Conservation (phyloP, 2,888 invertebrate species). For the Tryphoninae sp. region DNA sequence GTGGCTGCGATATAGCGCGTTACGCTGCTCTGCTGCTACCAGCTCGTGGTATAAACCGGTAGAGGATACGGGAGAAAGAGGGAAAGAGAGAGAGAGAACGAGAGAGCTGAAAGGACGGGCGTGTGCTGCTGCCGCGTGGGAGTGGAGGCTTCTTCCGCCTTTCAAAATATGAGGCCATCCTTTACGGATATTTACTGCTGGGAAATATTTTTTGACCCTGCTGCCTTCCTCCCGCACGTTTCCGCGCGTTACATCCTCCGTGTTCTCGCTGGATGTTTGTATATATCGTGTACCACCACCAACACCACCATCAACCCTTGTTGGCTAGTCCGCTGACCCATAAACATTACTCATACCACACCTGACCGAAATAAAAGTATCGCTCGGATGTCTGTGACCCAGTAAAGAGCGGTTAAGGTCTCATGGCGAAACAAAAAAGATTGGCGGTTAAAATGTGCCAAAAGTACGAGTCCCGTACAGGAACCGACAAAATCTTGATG, state of each 20-base stretch:
- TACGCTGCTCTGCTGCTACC: constrained; percentile 38
- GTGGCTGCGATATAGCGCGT: constrained; percentile 35
- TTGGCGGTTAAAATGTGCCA: background rate
- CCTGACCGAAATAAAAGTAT: constrained; percentile 66
- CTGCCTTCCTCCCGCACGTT: constrained; percentile 19
- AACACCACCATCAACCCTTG: constrained; percentile 22
- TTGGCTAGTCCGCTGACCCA: constrained; percentile 67
- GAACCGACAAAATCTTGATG: background rate
- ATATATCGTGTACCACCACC: constrained; percentile 24
- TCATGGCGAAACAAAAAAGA: background rate
- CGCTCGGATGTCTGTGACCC: constrained; percentile 22
- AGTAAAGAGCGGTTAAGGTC: background rate
- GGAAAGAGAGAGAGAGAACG: constrained; percentile 8
- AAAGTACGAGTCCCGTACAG: background rate
- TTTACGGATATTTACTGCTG: constrained; percentile 72
- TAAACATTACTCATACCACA: constrained; percentile 66
- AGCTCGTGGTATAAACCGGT: constrained; percentile 37
- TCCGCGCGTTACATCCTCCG: constrained; percentile 34
- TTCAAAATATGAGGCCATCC: constrained; percentile 74
- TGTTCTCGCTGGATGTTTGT: constrained; percentile 25
- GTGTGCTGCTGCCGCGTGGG: constrained; percentile 63
- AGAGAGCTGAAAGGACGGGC: constrained; percentile 50
- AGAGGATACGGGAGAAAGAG: constrained; percentile 44
- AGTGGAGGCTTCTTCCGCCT: constrained; percentile 70
- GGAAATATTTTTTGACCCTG: constrained; percentile 48